phyloP scores from a whole-genome alignment of 1,140 invertebrate species.

The Choristoneura fumiferana region DNA sequence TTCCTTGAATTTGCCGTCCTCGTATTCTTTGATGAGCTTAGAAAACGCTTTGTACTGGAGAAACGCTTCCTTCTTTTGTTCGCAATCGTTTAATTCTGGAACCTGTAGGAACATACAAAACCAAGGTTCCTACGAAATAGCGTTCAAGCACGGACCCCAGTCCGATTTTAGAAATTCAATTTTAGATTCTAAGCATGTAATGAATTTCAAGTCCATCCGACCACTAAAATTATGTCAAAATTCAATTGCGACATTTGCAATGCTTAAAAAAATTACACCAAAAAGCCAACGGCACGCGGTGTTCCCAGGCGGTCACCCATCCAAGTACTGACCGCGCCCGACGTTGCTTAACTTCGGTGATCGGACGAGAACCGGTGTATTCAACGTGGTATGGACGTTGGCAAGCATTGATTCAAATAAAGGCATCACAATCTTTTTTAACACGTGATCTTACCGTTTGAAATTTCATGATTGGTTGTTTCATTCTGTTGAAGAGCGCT shows the following conservation, averaged over 20 bases:
- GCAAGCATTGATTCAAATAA: neutral
- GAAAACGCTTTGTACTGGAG: conserved; percentile 86
- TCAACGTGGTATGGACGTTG: conserved; percentile 17
- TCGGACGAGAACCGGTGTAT: conserved; percentile 17
- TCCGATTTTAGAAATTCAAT: no score
- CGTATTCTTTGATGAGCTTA: conserved; percentile 87
- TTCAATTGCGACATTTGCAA: no score
- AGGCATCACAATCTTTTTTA: neutral
- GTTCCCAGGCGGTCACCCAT: conserved; percentile 14
- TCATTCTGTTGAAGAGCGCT: conserved; percentile 87
- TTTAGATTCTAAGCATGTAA: neutral
- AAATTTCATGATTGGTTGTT: conserved; percentile 87
- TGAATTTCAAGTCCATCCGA: neutral
- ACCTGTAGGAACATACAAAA: conserved; percentile 59
- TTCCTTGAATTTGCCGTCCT: conserved; percentile 83
- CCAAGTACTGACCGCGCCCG: conserved; percentile 9
- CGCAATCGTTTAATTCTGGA: conserved; percentile 85
- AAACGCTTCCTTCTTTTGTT: conserved; percentile 86
- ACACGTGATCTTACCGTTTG: conserved; percentile 69
- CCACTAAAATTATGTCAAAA: neutral
- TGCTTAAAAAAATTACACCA: neutral
- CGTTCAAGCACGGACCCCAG: no score
- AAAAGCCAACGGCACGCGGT: conserved; percentile 15
- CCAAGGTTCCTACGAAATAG: no score
- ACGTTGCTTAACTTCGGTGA: conserved; percentile 17